Base-by-base conservation (phyloP, 2,888 invertebrate genomes). In the Diaprepes abbreviatus region DNA sequence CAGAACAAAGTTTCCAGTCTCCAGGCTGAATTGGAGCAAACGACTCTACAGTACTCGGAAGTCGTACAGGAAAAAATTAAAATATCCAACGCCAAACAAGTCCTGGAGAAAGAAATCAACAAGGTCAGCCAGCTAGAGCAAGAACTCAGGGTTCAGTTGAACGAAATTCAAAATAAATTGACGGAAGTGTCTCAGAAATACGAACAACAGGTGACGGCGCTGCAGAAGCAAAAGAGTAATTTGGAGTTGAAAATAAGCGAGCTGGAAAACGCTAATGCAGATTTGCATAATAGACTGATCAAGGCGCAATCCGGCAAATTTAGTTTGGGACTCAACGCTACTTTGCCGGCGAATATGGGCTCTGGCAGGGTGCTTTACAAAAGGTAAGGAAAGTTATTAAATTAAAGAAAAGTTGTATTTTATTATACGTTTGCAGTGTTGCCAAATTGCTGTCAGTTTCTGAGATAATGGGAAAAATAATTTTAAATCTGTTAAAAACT, bases 1-100 rank as follows among this genome's bases (percentile, higher is more conserved):
- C 81, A 87, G 73, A 80, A 89, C 65, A 87, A 86, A 12, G 86
- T 90, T 64, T 86, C 89, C 14, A 82, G 85, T 0, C 80, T 92
- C n/a, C 74, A 77, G n/a, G 86, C 89, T 63, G 90, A 91, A 60
- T 85, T 93, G 10, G 92, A 93, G 78, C 89, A 90, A 72, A 88
- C 91, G 0, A 90, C 90, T 0, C 85, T 93, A n/a, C 89, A 91
- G 72, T 91, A 91, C 16, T 93, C 93, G 0, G 91, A 92, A 79
- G 89, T 90, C 0, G 88, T 92, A 0, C 84, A 92, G 35, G 93
- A 94, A 76, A 89, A 93, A 76, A 91, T 92, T 0, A 90, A 91
- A 74, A 86, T 92, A 1, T 88, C 89, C 62, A 92, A 92, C 73
- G 93, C 93, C 48, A 90, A 91, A 74, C 79, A 91, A 21, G 86